phyloP scores from a whole-genome alignment of 2,797 vertebrate genomes.

The Tragopan temminckii region DNA sequence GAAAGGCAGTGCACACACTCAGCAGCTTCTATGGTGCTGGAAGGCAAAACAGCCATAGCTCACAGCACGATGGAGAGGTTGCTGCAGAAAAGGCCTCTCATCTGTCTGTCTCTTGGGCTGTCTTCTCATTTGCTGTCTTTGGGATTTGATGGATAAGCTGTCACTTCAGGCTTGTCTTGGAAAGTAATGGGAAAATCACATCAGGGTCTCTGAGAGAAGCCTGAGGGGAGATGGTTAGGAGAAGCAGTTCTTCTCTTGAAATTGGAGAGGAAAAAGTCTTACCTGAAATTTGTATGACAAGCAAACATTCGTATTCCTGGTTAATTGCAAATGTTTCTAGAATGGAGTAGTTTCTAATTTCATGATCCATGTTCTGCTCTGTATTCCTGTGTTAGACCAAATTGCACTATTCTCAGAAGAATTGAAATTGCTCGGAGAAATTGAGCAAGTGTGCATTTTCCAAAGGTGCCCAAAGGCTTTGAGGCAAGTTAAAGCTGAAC shows the following conservation, averaged over 20 bases:
- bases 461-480: neutral
- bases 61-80: neutral
- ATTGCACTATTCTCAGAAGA: neutral
- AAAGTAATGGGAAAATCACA: neutral
- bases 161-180: neutral
- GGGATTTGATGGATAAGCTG: neutral
- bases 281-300: neutral
- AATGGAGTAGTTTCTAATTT: neutral
- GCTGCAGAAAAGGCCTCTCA: neutral
- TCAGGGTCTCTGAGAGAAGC: neutral
- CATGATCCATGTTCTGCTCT: neutral
- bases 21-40: neutral
- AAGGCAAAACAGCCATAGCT: neutral
- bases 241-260: neutral
- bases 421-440: neutral
- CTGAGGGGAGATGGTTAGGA: neutral
- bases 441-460: neutral
- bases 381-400: neutral
- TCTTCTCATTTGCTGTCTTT: neutral
- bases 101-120: neutral
- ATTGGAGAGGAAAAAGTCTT: accelerated
- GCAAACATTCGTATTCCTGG: neutral
- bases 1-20: accelerated
- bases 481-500: neutral
- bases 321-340: neutral